phyloP scores from a whole-genome alignment of 2,113 vertebrate genomes.

The Aptenodytes patagonicus region DNA sequence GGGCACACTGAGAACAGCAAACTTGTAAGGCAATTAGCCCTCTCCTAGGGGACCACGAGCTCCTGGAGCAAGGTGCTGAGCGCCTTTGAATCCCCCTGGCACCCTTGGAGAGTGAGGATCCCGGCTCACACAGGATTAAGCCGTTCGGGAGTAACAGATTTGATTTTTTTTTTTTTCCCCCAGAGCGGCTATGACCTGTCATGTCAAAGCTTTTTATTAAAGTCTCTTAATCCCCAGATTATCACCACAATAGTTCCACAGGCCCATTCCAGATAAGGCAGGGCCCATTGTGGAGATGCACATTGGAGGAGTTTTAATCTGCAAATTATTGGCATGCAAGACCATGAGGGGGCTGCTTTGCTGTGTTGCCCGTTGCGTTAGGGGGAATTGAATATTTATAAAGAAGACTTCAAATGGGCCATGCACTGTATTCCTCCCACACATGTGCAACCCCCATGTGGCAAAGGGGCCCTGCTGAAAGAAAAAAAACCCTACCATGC shows the following conservation, averaged over 20 bases:
- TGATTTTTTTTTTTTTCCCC: background rate
- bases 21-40: background rate
- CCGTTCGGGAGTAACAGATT: conserved; percentile 20
- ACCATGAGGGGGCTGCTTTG: conserved; percentile 28
- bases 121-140: conserved; percentile 19
- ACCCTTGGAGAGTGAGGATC: background rate
- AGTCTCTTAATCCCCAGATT: conserved; percentile 67
- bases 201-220: conserved; percentile 62
- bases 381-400: conserved; percentile 55
- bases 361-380: background rate
- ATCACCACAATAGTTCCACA: conserved; percentile 54
- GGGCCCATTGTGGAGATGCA: conserved; percentile 28
- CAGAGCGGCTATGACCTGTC: conserved; percentile 22
- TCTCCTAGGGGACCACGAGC: background rate
- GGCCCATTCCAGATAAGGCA: conserved; percentile 43
- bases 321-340: conserved; percentile 53
- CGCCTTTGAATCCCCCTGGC: background rate
- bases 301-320: conserved; percentile 47
- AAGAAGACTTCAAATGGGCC: conserved; percentile 42
- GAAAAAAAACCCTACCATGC: background rate
- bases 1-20: background rate
- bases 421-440: background rate
- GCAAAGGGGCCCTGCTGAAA: background rate
- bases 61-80: background rate
- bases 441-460: background rate